Base-by-base conservation (phyloP, 53 echinoderm and acorn worm species). In the Henricia sp. region DNA sequence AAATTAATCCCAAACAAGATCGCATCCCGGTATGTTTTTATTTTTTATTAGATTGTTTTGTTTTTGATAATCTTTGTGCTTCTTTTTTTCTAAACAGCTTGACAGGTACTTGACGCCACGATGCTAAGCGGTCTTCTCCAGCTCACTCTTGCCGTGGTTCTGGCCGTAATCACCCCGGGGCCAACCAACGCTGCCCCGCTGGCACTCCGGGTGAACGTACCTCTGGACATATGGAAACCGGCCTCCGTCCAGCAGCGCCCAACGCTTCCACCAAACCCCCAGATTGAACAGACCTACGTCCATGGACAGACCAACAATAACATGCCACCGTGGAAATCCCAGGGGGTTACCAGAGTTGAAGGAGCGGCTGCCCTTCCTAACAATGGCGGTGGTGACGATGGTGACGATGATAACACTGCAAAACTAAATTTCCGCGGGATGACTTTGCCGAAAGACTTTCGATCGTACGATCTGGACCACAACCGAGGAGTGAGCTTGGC, bases 391-490 rank as follows among this genome's bases (percentile, higher is more conserved):
- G 44, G 11, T 14, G 48, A 50, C 8, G 63, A 43, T 14, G 53
- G 20, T n/a, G 78, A 63, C 60, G 24, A 4, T 33, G 57, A 41
- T 44, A 23, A 50, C 14, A 27, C 34, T 6, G 48, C 33, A 30
- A 60, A 27, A 35, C 33, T 80, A 50, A 62, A 44, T 44, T 80
- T 80, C 64, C 63, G 62, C 4, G 80, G 80, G 3, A 62, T 36
- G 65, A 35, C 62, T 63, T 50, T 86, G 53, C 86, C 86, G 3
- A 42, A 68, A 39, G 27, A 59, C 39, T 86, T 86, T 42, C 34
- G 67, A 20, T 37, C 76, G 38, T 86, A 86, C 28, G 86, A 86
- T 23, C 44, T 51, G 42, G 68, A 86, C 44, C 86, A 76, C 28
- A 76, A 42, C 23, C 66, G 54, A 34, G 76, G 86, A 34, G 76